Percentiles rank a stretch among this genome's conserved stretches.
Evolutionary conservation across 2,797 vertebrate genomes (phyloP).

Genomic region (Varecia variegata): DNA sequence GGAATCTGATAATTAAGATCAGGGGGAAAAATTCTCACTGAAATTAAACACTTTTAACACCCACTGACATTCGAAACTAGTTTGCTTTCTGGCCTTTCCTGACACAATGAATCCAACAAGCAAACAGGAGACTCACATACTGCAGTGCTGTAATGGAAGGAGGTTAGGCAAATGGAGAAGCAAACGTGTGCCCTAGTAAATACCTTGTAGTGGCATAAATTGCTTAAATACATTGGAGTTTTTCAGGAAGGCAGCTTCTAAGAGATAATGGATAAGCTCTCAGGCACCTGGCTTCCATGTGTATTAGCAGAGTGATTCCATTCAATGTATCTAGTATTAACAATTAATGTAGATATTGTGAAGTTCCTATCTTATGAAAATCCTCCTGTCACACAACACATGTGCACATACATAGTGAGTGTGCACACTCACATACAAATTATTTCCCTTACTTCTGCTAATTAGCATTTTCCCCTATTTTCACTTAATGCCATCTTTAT

Average conservation of each 20-base stretch:
- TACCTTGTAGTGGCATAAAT: background rate
- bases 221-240: conserved; percentile 2
- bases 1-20: conserved; percentile 50
- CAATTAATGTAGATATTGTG: background rate
- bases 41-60: conserved; percentile 67
- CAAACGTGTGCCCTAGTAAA: conserved; percentile 30
- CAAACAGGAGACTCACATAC: conserved; percentile 57
- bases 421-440: background rate
- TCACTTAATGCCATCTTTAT: background rate
- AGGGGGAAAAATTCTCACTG: conserved; percentile 8
- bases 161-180: conserved; percentile 57
- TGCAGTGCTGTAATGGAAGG: conserved; percentile 45
- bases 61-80: conserved; percentile 71
- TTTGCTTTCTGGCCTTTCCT: conserved; percentile 75
- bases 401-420: background rate
- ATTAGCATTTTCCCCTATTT: background rate
- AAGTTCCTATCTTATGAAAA: background rate
- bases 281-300: background rate
- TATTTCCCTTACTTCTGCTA: background rate
- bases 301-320: background rate
- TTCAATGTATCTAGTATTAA: background rate
- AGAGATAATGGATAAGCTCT: background rate
- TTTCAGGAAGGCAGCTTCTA: conserved; percentile 13
- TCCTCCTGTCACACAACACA: background rate
- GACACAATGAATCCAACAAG: conserved; percentile 75